These are phyloP conservation scores for Mobula birostris DNA, from an alignment of 2,113 vertebrate genomes.

Conservation along the genomic window DNA sequence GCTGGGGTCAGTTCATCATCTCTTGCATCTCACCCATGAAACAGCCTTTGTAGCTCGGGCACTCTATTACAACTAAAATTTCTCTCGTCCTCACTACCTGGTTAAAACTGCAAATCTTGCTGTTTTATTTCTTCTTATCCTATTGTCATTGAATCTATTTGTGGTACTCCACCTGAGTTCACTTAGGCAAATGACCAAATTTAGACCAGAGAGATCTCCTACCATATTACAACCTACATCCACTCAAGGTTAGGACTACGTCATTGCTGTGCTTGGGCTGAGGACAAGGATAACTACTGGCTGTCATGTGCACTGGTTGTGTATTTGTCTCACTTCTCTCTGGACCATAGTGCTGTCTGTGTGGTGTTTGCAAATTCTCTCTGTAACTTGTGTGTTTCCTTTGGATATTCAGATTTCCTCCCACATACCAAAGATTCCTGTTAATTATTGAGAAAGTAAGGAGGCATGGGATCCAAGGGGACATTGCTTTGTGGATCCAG, in stretches of 20 bases:
- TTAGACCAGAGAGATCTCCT: neutral
- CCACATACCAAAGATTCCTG: no score
- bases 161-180: neutral
- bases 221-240: neutral
- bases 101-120: neutral
- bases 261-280: neutral
- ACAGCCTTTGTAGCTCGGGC: neutral
- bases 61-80: neutral
- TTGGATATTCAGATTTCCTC: no score
- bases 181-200: neutral
- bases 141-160: neutral
- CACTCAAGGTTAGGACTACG: neutral
- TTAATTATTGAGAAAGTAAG: no score
- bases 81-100: neutral
- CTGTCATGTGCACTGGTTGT: no score
- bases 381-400: no score
- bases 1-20: neutral
- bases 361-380: no score
- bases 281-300: neutral
- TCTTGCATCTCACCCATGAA: neutral
- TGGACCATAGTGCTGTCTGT: no score
- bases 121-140: neutral
- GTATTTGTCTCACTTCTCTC: no score
- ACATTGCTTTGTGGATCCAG: no score
- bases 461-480: no score